phyloP scores from a whole-genome alignment of 2,888 invertebrate genomes.

The Kuschelorhynchus macadamiae region DNA sequence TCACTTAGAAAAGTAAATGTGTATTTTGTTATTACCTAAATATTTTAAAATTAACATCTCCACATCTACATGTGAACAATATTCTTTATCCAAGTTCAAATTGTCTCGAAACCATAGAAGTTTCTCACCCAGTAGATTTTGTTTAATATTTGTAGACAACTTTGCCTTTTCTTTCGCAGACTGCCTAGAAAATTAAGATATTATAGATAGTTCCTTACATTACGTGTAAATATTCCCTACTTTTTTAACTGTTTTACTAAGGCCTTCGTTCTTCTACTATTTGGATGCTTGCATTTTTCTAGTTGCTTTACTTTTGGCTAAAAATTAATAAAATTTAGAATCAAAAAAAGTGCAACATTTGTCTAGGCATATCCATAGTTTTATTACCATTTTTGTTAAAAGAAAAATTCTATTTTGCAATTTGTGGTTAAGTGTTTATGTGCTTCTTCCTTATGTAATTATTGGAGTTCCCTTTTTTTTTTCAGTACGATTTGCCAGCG shows the following conservation, averaged over 20 bases:
- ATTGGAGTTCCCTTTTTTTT: no score
- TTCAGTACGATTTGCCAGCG: no score
- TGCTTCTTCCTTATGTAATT: no score
- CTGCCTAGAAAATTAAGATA: constrained; percentile 63
- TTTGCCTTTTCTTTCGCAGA: constrained; percentile 75
- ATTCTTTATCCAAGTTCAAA: constrained; percentile 70
- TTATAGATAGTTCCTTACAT: not conserved
- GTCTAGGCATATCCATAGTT: no score
- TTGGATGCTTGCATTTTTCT: constrained; percentile 83
- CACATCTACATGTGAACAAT: constrained; percentile 75
- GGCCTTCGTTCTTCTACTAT: constrained; percentile 85
- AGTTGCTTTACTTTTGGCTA: constrained; percentile 71
- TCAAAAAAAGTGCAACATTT: no score
- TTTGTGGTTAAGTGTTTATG: no score
- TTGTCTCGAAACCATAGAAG: constrained; percentile 83
- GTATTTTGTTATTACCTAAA: constrained; percentile 40
- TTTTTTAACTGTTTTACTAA: constrained; percentile 80
- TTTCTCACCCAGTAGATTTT: constrained; percentile 83
- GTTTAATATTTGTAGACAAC: constrained; percentile 78
- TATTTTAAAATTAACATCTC: constrained; percentile 68
- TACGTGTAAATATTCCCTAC: no score
- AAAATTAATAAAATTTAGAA: constrained; percentile 52
- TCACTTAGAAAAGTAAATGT: no score
- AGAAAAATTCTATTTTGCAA: no score
- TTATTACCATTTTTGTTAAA: no score